Evolutionary conservation across 1,140 invertebrate species (phyloP), one percentile per base, ranked within the genome.

Genomic region (Drosophila aff.): DNA sequence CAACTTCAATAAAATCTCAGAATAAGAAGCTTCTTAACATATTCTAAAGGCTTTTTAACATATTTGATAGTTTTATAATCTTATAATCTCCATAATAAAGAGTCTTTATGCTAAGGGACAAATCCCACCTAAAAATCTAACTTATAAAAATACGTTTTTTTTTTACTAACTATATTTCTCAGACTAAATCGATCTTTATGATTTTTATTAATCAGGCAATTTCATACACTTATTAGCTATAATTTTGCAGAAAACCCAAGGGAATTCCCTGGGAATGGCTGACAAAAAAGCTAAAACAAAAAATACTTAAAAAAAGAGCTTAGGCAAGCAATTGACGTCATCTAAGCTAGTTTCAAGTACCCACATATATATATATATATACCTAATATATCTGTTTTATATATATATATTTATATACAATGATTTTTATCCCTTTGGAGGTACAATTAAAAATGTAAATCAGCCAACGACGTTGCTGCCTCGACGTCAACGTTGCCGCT

Each of bases 381-480:
- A 38, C 36, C 23, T 31, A 16, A 23, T 23, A 23, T 23, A 23
- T 23, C 23, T 23, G 23, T 23, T 23, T 23, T 23, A 11, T 18
- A 49, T 18, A 50, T 36, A 18, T 28, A 41, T 38, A 58, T 33
- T 21, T 31, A 23, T 36, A n/a, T 38, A 38, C 26, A 43, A 38
- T 5, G 4, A 28, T 66, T 65, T 60, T 31, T 76, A 66, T 81
- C 47, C 62, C 40, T 83, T 81, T 66, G 61, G 59, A 83, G 58
- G 71, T 75, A 82, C 85, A 89, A 89, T 89, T 89, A 89, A 89
- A 89, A 89, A 89, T 89, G 85, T 89, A 89, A 89, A 89, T 85
- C 86, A 91, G 85, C 73, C 77, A 66, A 63, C 64, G 74, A 66
- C 61, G 75, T 28, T n/a, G 50, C 64, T 58, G 40, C 53, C 41